These are phyloP conservation scores for Creontiades dilutus DNA, from an alignment of 2,888 invertebrate genomes.

Conservation along the genomic window DNA sequence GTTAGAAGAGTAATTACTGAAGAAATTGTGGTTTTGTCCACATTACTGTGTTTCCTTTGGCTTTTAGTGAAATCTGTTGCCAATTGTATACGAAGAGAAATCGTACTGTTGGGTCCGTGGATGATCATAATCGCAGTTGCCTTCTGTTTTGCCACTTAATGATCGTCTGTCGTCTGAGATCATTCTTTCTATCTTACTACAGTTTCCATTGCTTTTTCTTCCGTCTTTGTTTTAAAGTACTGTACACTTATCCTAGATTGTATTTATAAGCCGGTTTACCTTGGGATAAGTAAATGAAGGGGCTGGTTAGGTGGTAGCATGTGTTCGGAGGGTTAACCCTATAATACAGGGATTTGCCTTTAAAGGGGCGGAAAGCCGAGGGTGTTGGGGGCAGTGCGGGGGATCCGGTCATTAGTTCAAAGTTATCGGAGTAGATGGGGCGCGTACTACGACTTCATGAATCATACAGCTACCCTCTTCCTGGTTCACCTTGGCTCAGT, in stretches of 20 bases:
- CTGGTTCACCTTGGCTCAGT: conserved; percentile 4
- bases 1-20: no score
- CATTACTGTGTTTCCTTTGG: no score
- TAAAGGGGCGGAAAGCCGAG: conserved; percentile 35
- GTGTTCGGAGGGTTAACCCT: conserved; percentile 34
- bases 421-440: conserved; percentile 51
- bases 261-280: conserved; percentile 17
- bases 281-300: conserved; percentile 16
- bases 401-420: conserved; percentile 44
- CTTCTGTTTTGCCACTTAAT: no score
- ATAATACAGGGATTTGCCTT: conserved; percentile 51
- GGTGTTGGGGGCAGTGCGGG: background rate
- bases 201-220: no score
- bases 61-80: no score
- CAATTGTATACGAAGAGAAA: no score
- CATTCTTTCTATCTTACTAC: no score
- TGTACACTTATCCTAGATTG: background rate
- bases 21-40: no score
- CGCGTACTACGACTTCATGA: conserved; percentile 33
- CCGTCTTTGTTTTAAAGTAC: no score
- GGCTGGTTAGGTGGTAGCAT: conserved; percentile 17
- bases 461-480: conserved; percentile 16
- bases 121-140: no score
- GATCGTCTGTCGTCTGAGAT: no score
- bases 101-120: no score